Evolutionary conservation across 2,113 vertebrate genomes (phyloP), one percentile per base, ranked within the genome.

Genomic region (Collichthys lucidus): DNA sequence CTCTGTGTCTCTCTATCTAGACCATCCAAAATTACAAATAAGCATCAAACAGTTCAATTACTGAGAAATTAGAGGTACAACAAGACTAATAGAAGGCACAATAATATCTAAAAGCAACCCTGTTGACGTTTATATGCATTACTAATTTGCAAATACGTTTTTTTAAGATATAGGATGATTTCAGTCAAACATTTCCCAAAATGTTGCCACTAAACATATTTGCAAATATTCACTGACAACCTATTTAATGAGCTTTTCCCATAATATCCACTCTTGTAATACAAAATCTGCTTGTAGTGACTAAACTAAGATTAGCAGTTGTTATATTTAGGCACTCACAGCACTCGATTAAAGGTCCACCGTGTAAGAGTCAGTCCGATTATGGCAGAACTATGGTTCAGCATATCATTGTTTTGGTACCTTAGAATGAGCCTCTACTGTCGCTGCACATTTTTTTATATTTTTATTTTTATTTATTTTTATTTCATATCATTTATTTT

Each of bases 1-100:
- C 92, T 96, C 89, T 90, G 86, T 84, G 89, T 90, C 87, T 86
- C 85, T 85, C 86, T 86, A 84, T 86, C 85, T 79, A 94, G 91
- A 93, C 94, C 93, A 94, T 94, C 94, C 94, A 11, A 10, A 53
- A 53, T 40, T 2, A 20, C 14, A 4, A 44, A 35, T 17, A 6
- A 16, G 1, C 16, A 56, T n/a, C 5, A 29, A 29, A n/a, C 20
- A 17, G 15, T 3, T 49, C 4, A 29, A 40, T 35, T 35, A 40
- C 35, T 40, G 35, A 40, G 35, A 9, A 40, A 40, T 40, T 8
- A 40, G 8, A 40, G 35, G 35, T 40, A 40, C 35, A 40, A 9
- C 35, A 40, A 40, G 35, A 9, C 35, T 9, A 40, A 40, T 8
- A 40, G 35, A 40, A 40, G 35, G 8, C 35, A 40, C 14, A 66